Base-by-base conservation (phyloP, 2,888 invertebrate species). In the Erebia aethiops region DNA sequence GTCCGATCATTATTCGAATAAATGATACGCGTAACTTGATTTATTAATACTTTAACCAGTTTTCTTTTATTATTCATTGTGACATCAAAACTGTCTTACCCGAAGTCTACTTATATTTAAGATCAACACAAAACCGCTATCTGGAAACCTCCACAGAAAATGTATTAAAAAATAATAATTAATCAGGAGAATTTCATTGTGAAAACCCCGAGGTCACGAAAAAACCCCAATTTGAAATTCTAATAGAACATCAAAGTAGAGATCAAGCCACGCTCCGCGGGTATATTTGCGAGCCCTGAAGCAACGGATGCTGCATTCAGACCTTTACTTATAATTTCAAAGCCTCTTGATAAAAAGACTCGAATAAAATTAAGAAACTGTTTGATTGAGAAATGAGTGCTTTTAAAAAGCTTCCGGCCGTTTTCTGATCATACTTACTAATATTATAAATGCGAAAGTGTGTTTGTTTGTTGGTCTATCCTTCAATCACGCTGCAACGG, bases 221-320 rank as follows among this genome's bases (percentile, higher is more conserved):
- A 64, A 64, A 64, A 11, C 64, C 41, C 35, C 54, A 52, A 54
- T 64, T 64, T 64, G 52, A 52, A 54, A 64, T 52, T 64, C 54
- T 54, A 64, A 64, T 64, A 54, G 64, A 63, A 64, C 64, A 41
- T 64, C 64, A 64, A 64, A 64, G 64, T 54, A 2, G 64, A 64
- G 52, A 41, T 64, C 54, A 52, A 54, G 52, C 52, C 52, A 18
- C 60, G 43, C 18, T 43, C 61, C 7, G 10, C 60, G 43, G n/a
- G 8, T 49, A 18, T 43, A 18, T 43, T 61, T 16, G 49, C 63
- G 41, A 3, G 2, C 51, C 62, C 51, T 14, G 1, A 9, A 63
- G 63, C 26, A 5, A 14, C 63, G 63, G 63, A 52, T 10, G 63
- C 51, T 46, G 61, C 61, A 18, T 41, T 61, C 61, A 61, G 11